Evolutionary conservation across 2,113 vertebrate species (phyloP).

Genomic region (Mus spicilegus): DNA sequence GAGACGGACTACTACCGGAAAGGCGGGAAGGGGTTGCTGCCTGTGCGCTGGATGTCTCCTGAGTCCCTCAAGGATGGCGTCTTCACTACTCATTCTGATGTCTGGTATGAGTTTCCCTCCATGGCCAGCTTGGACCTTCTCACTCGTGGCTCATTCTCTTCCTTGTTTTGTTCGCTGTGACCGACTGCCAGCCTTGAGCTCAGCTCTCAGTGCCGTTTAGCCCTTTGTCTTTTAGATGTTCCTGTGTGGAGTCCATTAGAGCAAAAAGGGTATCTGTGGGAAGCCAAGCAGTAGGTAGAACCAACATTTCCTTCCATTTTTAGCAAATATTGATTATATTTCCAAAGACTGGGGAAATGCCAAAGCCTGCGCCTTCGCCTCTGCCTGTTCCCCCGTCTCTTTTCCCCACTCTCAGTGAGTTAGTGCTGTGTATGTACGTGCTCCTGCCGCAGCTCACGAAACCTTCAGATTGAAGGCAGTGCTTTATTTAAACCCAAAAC

Average conservation of each 20-base stretch:
- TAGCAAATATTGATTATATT: not conserved
- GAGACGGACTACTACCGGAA: slow-evolving; percentile 99
- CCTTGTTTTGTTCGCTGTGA: not conserved
- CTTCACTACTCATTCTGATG: slow-evolving; percentile 98
- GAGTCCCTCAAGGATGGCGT: slow-evolving; percentile 99
- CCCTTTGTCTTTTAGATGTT: not conserved
- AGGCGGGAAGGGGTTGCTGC: slow-evolving; percentile 97
- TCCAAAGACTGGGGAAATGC: not conserved
- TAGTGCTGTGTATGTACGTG: accelerated
- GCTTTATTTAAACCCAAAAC: not conserved
- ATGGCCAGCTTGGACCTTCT: too few relatives aligned
- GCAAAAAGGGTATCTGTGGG: not conserved
- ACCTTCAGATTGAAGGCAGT: not conserved
- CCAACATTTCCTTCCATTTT: not conserved
- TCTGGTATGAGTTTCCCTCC: slow-evolving; percentile 90
- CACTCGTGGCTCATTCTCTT: not conserved
- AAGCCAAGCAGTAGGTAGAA: not conserved
- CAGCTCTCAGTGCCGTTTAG: accelerated
- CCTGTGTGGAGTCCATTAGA: not conserved
- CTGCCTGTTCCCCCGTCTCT: not conserved
- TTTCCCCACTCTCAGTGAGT: not conserved
- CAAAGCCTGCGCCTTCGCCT: not conserved
- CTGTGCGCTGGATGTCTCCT: slow-evolving; percentile 99
- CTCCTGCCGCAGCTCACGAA: not conserved
- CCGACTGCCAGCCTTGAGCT: not conserved